phyloP scores from a whole-genome alignment of 2,797 vertebrate species.

The Zalophus californianus region DNA sequence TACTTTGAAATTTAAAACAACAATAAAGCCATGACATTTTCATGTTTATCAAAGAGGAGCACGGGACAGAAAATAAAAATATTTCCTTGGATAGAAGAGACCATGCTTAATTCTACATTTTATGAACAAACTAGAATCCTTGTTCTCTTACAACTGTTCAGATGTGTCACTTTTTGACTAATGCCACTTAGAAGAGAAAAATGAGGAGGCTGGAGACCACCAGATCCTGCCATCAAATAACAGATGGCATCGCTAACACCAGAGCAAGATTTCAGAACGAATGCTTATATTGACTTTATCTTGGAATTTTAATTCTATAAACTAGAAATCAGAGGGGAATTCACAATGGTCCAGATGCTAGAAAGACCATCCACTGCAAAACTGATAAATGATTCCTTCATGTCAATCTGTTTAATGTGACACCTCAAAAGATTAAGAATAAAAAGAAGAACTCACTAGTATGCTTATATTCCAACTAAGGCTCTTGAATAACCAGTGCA shows the following conservation, averaged over 20 bases:
- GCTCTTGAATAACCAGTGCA: constrained; percentile 13
- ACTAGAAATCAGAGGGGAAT: background rate
- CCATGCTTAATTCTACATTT: background rate
- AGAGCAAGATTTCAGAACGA: background rate
- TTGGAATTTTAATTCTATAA: constrained; percentile 40
- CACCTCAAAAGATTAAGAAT: constrained; percentile 27
- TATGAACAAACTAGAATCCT: constrained; percentile 23
- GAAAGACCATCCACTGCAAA: constrained; percentile 25
- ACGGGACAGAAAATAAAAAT: constrained; percentile 64
- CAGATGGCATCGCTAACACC: background rate
- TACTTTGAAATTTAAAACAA: constrained; percentile 64
- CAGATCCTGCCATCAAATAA: constrained; percentile 44
- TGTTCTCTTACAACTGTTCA: constrained; percentile 29
- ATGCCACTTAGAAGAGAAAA: constrained; percentile 29
- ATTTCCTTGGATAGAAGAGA: background rate
- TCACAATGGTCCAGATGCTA: background rate
- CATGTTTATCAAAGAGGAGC: constrained; percentile 22
- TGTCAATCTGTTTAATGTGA: constrained; percentile 25
- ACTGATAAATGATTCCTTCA: background rate
- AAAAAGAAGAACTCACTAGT: background rate
- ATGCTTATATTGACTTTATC: background rate
- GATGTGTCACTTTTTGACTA: background rate
- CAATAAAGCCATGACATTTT: background rate
- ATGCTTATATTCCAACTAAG: constrained; percentile 14
- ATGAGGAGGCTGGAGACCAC: background rate